Conservation (phyloP, 2,797 vertebrate genomes). For the Ctenochaetus hawaiiensis region DNA sequence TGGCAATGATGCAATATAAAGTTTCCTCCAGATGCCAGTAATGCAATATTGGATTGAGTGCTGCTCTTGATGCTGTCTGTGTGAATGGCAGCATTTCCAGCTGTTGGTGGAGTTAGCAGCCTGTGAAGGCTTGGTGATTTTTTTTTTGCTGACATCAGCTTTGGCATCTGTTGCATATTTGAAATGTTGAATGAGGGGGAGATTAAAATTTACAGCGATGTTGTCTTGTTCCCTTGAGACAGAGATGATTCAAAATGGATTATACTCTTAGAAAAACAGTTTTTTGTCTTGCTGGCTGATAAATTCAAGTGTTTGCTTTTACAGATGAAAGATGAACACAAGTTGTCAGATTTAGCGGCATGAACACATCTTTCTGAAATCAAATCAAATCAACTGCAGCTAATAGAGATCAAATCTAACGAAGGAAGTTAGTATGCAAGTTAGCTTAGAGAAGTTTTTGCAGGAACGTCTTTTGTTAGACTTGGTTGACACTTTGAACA, state of each 20-base stretch:
- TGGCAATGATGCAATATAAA: slow-evolving; percentile 46
- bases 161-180: slow-evolving; percentile 62
- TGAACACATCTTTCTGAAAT: background rate
- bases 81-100: slow-evolving; percentile 70
- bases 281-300: slow-evolving; percentile 27
- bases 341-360: background rate
- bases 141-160: slow-evolving; percentile 56
- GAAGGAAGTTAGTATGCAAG: background rate
- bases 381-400: background rate
- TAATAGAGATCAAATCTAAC: background rate
- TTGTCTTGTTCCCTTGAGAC: slow-evolving; percentile 27
- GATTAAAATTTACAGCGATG: slow-evolving; percentile 33
- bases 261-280: background rate
- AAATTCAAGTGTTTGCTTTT: slow-evolving; percentile 2
- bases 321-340: background rate
- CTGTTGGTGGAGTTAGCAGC: slow-evolving; percentile 53
- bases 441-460: background rate
- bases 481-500: slow-evolving; percentile 13
- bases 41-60: slow-evolving; percentile 28
- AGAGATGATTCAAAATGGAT: slow-evolving; percentile 26
- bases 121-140: slow-evolving; percentile 12
- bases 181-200: slow-evolving; percentile 34
- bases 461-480: background rate
- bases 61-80: slow-evolving; percentile 50
- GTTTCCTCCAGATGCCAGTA: slow-evolving; percentile 59